Conservation (phyloP, 2,797 vertebrate genomes). For the Aeoliscus strigatus region DNA sequence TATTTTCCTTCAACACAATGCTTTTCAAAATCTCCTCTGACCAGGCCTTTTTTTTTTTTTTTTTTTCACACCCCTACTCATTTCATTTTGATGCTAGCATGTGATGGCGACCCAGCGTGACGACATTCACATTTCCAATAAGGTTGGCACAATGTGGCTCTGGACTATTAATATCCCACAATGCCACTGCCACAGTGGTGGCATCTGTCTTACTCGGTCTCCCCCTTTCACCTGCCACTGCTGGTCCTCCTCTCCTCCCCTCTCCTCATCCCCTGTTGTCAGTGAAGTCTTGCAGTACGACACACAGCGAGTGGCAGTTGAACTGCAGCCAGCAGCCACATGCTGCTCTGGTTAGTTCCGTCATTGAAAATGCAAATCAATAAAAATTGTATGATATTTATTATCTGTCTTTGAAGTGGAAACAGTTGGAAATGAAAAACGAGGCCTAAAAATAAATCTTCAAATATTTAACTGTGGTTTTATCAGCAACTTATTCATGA, state of each 20-base stretch:
- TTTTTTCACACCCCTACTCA: slow-evolving; percentile 56
- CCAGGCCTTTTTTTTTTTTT: slow-evolving; percentile 27
- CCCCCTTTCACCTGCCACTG: slow-evolving; percentile 11
- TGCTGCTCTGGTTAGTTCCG: slow-evolving; percentile 50
- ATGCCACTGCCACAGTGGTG: slow-evolving; percentile 68
- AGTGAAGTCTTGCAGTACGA: slow-evolving; percentile 43
- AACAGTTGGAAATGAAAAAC: slow-evolving; percentile 11
- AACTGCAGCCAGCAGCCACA: slow-evolving; percentile 58
- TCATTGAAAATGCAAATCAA: slow-evolving; percentile 38
- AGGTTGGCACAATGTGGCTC: slow-evolving; percentile 64
- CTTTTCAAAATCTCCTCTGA: slow-evolving; percentile 27
- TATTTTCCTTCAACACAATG: slow-evolving; percentile 14
- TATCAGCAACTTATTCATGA: no score
- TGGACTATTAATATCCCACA: slow-evolving; percentile 73
- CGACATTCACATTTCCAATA: slow-evolving; percentile 59
- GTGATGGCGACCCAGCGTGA: slow-evolving; percentile 54
- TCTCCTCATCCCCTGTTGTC: no score
- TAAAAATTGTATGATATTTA: slow-evolving; percentile 34
- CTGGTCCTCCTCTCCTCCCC: slow-evolving; percentile 27
- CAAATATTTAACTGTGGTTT: no score
- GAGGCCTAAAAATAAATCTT: no score
- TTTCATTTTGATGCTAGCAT: slow-evolving; percentile 72
- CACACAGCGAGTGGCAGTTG: slow-evolving; percentile 62
- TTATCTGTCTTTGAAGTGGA: slow-evolving; percentile 28
- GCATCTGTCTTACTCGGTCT: slow-evolving; percentile 70